Base-by-base conservation (phyloP, 2,888 invertebrate genomes). In the Keiferia lycopersicella region DNA sequence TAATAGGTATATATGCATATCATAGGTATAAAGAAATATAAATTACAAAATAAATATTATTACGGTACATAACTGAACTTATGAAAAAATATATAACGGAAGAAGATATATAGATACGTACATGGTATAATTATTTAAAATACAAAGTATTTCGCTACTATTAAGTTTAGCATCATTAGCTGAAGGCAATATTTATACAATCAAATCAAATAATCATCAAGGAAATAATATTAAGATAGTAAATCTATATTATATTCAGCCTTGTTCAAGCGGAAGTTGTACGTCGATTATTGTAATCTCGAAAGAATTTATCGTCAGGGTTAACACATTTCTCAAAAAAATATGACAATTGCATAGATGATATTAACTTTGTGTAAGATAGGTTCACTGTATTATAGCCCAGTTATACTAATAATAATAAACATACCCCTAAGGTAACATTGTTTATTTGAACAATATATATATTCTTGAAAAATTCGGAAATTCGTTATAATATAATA, bases 251-350 rank as follows among this genome's bases (percentile, higher is more conserved):
- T 38, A 18, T 22, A 50, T 18, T 61, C 70, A 77, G 70, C 83
- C 83, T 83, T 81, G 77, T 69, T 53, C 48, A 74, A 64, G 70
- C 82, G 83, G 83, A 84, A 83, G 73, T 67, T 73, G 50, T 8
- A 8, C 22, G 22, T 53, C 51, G 72, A 76, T 76, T 75, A 68
- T 66, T 77, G 73, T 76, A 73, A 53, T 53, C 51, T 53, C 51
- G 22, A 22, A 53, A 22, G 4, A 53, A 53, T 53, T 26, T 53
- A 11, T 22, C 26, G 18, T 53, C 22, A 53, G 51, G 51, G 51
- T 53, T 53, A 53, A 12, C 45, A 14, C 34, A 34, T 34, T 34
- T 34, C 34, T 34, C 34, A 34, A 8, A 34, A 34, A 34, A 34
- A 8, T 34, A 34, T 8, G 6, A 30, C 30, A 30, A 34, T 34